Percentiles rank a stretch among this genome's conserved stretches.
phyloP scores from a whole-genome alignment of 1,140 invertebrate genomes.

The Caenorhabditis brenneri region DNA sequence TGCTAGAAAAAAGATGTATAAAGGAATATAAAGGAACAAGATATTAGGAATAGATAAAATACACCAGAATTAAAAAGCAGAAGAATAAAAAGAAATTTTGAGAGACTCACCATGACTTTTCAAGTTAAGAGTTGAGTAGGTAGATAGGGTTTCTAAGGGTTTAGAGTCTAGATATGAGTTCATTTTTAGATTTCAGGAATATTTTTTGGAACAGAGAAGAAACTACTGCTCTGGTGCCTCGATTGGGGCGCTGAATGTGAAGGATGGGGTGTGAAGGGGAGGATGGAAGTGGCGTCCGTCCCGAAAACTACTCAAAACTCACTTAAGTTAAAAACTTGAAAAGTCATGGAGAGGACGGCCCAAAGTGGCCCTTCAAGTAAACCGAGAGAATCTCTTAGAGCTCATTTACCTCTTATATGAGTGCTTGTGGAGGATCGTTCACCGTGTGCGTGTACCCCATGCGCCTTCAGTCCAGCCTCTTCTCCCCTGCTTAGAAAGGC shows the following conservation, averaged over 20 bases:
- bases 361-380: slow-evolving; percentile 47
- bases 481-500: background rate
- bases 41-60: background rate
- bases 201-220: slow-evolving; percentile 31
- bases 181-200: background rate
- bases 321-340: slow-evolving; percentile 47
- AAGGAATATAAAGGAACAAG: background rate
- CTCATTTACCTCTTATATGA: slow-evolving; percentile 52
- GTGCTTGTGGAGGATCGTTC: slow-evolving; percentile 43
- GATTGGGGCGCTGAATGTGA: slow-evolving; percentile 38
- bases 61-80: background rate
- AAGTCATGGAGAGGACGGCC: slow-evolving; percentile 23
- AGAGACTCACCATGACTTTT: slow-evolving; percentile 39
- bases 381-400: slow-evolving; percentile 48
- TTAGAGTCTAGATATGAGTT: no score
- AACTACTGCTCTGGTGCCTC: slow-evolving; percentile 29
- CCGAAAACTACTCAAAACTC: slow-evolving; percentile 46
- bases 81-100: no score
- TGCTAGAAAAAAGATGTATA: background rate
- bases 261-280: slow-evolving; percentile 42
- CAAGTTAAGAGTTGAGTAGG: background rate
- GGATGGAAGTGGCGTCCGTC: slow-evolving; percentile 40
- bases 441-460: slow-evolving; percentile 13
- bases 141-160: background rate
- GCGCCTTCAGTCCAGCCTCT: slow-evolving; percentile 31